A percentile compares a stretch with the other conserved stretches of the same genome.
Evolutionary conservation across 2,797 vertebrate genomes (phyloP).

Genomic region (Melanotaenia boesemani): DNA sequence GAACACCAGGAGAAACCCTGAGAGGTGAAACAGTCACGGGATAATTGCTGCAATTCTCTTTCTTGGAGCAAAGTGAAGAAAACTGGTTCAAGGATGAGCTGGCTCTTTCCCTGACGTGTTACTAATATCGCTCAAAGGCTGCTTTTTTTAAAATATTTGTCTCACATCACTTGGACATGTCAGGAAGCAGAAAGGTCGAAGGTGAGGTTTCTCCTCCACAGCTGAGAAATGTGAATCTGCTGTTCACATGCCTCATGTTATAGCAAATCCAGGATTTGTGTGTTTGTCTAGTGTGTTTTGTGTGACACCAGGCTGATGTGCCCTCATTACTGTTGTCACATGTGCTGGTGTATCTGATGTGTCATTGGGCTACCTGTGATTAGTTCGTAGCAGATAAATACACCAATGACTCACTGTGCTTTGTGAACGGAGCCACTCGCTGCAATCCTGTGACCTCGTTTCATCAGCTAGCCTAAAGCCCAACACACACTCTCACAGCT

Average conservation of each 20-base stretch:
- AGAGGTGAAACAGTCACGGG: conserved; percentile 63
- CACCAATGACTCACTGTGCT: conserved; percentile 49
- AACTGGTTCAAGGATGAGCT: conserved; percentile 53
- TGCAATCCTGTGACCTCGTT: conserved; percentile 53
- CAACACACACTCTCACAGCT: neutral
- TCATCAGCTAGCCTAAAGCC: conserved; percentile 41
- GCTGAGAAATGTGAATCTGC: conserved; percentile 10
- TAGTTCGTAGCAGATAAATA: conserved; percentile 50
- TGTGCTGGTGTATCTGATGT: conserved; percentile 42
- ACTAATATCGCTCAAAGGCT: neutral
- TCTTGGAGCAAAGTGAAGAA: conserved; percentile 29
- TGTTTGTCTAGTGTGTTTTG: conserved; percentile 7
- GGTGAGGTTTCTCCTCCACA: conserved; percentile 14
- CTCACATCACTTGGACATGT: neutral
- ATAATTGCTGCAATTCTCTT: conserved; percentile 50
- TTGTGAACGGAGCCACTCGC: conserved; percentile 39
- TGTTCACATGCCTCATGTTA: conserved; percentile 18
- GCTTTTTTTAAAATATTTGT: neutral
- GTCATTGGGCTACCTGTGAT: conserved; percentile 54
- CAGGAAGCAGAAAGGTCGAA: conserved; percentile 28
- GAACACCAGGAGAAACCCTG: conserved; percentile 67
- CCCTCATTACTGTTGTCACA: conserved; percentile 41
- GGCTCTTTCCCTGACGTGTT: conserved; percentile 15
- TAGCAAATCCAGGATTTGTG: conserved; percentile 31
- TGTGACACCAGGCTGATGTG: conserved; percentile 22